Conservation (phyloP, 2,797 vertebrate species). For the Eremophila alpestris region DNA sequence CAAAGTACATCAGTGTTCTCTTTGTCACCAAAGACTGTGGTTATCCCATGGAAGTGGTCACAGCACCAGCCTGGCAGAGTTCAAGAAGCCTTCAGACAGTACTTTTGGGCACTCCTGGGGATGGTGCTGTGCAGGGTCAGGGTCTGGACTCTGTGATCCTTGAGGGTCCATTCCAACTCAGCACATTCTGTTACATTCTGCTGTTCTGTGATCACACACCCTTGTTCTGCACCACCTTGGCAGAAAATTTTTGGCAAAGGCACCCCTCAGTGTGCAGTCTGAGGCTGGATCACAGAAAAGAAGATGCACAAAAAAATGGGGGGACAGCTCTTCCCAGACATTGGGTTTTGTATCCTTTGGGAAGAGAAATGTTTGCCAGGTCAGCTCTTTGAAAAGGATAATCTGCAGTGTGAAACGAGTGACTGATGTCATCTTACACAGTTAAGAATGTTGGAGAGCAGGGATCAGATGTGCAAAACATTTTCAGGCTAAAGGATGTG, state of each 20-base stretch:
- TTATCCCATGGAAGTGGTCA: neutral
- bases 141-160: neutral
- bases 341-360: neutral
- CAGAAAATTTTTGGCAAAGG: neutral
- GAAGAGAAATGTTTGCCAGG: neutral
- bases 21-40: rapidly evolving
- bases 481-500: neutral
- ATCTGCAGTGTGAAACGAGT: neutral
- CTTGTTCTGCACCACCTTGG: too few species aligned
- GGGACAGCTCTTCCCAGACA: neutral
- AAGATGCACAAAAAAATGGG: neutral
- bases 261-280: neutral
- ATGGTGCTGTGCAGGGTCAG: neutral
- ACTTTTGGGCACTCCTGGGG: neutral
- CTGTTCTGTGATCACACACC: too few species aligned
- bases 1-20: neutral
- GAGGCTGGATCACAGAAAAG: neutral
- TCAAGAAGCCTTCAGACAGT: neutral
- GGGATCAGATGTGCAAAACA: neutral
- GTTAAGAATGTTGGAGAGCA: neutral
- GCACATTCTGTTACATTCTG: too few species aligned
- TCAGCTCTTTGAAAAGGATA: neutral
- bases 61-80: neutral
- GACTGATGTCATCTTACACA: neutral
- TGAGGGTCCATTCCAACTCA: too few species aligned